Conservation (phyloP, 2,888 invertebrate genomes). For the Parapristionchus giblindavisi region DNA sequence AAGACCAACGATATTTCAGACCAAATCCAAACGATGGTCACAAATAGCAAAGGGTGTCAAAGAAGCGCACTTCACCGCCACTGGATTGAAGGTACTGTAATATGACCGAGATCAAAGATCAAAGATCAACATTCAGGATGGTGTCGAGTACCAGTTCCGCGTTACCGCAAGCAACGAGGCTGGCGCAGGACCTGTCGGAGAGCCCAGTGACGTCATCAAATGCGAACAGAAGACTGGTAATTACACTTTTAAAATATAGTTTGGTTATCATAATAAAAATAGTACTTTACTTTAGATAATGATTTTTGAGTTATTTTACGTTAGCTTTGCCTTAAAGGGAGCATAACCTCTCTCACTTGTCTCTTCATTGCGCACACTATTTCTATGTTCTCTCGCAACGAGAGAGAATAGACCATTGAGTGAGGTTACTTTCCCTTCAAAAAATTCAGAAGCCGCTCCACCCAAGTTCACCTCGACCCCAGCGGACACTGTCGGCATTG, state of each 20-base stretch:
- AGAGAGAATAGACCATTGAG: not conserved
- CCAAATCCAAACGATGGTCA: slow-evolving; percentile 52
- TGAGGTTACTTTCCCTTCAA: not conserved
- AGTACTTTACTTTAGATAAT: no score
- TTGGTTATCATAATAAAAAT: no score
- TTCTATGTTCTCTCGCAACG: no score
- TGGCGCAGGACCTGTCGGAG: slow-evolving; percentile 73
- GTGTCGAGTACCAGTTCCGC: slow-evolving; percentile 93
- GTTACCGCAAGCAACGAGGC: slow-evolving; percentile 85
- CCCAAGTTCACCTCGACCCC: slow-evolving; percentile 46
- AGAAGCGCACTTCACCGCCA: slow-evolving; percentile 45
- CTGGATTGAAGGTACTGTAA: slow-evolving; percentile 71
- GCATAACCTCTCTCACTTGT: no score
- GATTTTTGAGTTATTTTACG: no score
- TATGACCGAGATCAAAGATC: slow-evolving; percentile 71
- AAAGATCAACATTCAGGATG: slow-evolving; percentile 75
- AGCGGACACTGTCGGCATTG: slow-evolving; percentile 75
- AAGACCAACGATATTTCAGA: no score
- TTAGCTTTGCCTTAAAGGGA: no score
- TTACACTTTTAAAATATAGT: not conserved
- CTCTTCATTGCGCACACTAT: no score
- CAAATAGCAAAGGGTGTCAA: slow-evolving; percentile 43
- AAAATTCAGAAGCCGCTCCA: slow-evolving; percentile 43
- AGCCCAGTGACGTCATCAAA: slow-evolving; percentile 48
- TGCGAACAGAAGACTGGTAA: slow-evolving; percentile 50